Conservation (phyloP, 2,888 invertebrate genomes). For the Melanchra persicariae region DNA sequence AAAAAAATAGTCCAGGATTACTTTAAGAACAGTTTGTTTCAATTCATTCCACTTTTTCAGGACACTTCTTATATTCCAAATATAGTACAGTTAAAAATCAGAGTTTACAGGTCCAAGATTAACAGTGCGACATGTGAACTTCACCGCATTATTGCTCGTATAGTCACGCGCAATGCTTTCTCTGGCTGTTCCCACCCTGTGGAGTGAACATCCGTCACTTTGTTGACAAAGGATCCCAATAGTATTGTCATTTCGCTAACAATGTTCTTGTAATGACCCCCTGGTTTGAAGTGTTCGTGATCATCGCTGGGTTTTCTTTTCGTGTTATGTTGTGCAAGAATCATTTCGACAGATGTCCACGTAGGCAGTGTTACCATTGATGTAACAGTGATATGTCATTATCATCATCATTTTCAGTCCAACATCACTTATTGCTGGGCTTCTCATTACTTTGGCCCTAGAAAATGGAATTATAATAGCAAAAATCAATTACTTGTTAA, state of each 20-base stretch:
- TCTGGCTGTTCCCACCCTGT: constrained; percentile 67
- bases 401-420: not conserved
- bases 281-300: constrained; percentile 56
- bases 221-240: constrained; percentile 66
- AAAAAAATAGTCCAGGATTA: too few relatives aligned
- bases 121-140: constrained; percentile 50
- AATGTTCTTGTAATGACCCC: constrained; percentile 61
- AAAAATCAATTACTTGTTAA: not conserved
- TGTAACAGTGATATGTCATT: not conserved
- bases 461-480: not conserved
- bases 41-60: too few relatives aligned
- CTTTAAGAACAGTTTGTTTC: too few relatives aligned
- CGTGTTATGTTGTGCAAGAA: constrained; percentile 38
- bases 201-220: constrained; percentile 60
- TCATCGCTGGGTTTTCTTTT: constrained; percentile 52
- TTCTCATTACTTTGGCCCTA: not conserved
- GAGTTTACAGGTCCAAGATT: constrained; percentile 42
- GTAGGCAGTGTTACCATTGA: constrained; percentile 3
- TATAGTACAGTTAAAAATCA: constrained; percentile 15
- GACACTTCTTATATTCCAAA: not conserved
- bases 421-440: not conserved
- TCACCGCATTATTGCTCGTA: constrained; percentile 47
- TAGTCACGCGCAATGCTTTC: constrained; percentile 69
- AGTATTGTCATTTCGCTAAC: constrained; percentile 59
- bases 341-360: constrained; percentile 19